Evolutionary conservation across 2,113 vertebrate genomes (phyloP).

Genomic region (Tor tambroides): DNA sequence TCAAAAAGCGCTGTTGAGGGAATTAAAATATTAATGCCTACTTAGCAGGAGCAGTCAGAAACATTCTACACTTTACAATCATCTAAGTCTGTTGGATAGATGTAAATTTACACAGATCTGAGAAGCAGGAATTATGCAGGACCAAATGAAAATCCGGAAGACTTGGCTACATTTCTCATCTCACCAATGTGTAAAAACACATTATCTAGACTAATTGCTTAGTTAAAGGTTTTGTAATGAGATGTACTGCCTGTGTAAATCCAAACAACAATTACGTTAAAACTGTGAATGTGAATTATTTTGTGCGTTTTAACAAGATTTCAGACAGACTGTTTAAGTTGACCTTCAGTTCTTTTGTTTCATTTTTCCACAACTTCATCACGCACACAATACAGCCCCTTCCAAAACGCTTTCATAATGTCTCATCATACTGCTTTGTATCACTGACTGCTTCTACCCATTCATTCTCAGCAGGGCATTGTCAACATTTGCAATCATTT

Average conservation of each 20-base stretch:
- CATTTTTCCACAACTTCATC: conserved; percentile 17
- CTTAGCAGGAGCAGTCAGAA: conserved; percentile 6
- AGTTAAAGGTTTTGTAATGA: conserved; percentile 6
- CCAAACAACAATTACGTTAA: background rate
- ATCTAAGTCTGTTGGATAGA: conserved; percentile 21
- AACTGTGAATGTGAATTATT: background rate
- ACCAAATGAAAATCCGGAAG: background rate
- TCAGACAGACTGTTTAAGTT: conserved; percentile 3
- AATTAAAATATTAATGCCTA: conserved; percentile 58
- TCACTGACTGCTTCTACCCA: conserved; percentile 30
- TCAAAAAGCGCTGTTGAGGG: conserved; percentile 47
- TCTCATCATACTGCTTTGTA: conserved; percentile 30
- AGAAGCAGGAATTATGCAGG: background rate
- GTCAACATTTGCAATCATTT: conserved; percentile 30
- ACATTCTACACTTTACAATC: conserved; percentile 8
- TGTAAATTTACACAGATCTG: conserved; percentile 36
- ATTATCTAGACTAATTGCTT: background rate
- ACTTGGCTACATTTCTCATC: background rate
- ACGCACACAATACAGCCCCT: conserved; percentile 1
- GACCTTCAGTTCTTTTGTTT: conserved; percentile 21
- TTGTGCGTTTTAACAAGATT: conserved; percentile 13
- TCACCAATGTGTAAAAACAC: conserved; percentile 22
- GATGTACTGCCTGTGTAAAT: background rate
- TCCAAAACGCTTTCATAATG: conserved; percentile 24
- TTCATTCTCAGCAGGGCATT: conserved; percentile 41